Percentiles rank a stretch among this genome's conserved stretches.
phyloP scores from a whole-genome alignment of 2,888 invertebrate species.

The Asteroscopus sphinx region DNA sequence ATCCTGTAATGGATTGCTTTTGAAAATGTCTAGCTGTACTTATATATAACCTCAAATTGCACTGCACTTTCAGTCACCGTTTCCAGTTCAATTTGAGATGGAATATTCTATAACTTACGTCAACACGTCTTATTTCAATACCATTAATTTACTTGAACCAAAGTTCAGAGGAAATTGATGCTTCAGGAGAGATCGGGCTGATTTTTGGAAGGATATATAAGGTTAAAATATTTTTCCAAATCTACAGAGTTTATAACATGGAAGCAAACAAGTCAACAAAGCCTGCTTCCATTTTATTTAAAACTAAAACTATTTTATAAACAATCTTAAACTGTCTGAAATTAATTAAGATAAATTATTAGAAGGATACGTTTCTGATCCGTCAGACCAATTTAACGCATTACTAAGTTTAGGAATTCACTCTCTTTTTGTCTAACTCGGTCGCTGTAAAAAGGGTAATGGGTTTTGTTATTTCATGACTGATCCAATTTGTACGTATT shows the following conservation, averaged over 20 bases:
- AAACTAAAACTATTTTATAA: no score
- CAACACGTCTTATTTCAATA: background rate
- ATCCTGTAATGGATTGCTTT: constrained; percentile 1
- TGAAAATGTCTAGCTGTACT: background rate
- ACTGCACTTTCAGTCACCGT: background rate
- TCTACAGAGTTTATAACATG: no score
- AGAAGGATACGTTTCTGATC: constrained; percentile 23
- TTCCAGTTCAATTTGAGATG: background rate
- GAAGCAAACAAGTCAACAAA: no score
- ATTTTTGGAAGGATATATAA: no score
- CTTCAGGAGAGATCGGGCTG: background rate
- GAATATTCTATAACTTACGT: background rate
- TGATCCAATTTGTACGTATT: constrained; percentile 29
- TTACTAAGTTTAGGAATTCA: constrained; percentile 44
- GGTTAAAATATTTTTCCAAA: no score
- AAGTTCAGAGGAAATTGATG: no score
- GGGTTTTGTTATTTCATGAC: constrained; percentile 36
- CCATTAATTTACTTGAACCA: background rate
- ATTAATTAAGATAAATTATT: constrained; percentile 10
- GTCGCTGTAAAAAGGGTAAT: constrained; percentile 40
- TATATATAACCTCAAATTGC: background rate
- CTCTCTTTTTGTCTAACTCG: constrained; percentile 35
- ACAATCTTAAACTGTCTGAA: constrained; percentile 10
- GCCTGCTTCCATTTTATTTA: no score
- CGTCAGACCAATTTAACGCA: constrained; percentile 44